Base-by-base conservation (phyloP, 2,113 vertebrate genomes). In the Phrynosoma platyrhinos region DNA sequence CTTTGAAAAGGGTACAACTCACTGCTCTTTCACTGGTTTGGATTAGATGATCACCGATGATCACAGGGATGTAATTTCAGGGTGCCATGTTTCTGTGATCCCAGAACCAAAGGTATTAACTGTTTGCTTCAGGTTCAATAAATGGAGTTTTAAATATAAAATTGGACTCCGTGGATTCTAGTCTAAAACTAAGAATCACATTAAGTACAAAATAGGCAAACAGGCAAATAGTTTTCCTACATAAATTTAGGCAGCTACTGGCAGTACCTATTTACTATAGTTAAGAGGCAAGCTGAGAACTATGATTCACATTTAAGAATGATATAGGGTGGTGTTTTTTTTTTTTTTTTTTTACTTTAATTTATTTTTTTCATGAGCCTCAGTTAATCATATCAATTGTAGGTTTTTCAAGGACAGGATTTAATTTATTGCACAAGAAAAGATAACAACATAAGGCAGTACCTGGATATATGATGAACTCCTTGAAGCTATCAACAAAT, bases 401-500 rank as follows among this genome's bases (percentile, higher is more conserved):
- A 53, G n/a, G 58, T 85, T 42, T 47, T 81, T 85, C 69, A 75
- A 71, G 53, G 21, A 85, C 40, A 66, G 25, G 18, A 40, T 89
- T n/a, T 52, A 40, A 21, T 78, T 76, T 77, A 68, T 71, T 77
- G 25, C 16, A 83, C 30, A 47, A 77, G 40, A 82, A 82, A 10
- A 23, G 14, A 85, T 75, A 89, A 55, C 18, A 75, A 36, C 53
- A 85, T 16, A 85, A 69, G 53, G 20, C 64, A 12, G 13, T 88
- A 79, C n/a, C n/a, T 85, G 77, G 77, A 27, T 30, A 74, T 85
- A 64, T 23, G 75, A 74, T 74, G 47, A 32, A 85, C 10, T 80
- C 42, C 53, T 77, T 75, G 30, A 85, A 53, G 88, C 69, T 81
- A 82, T 85, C 42, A 58, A 81, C 66, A 85, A 40, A 64, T 75